Evolutionary conservation across 2,113 vertebrate genomes (phyloP), one percentile per base, ranked within the genome.

Genomic region (Myiopsitta monachus): DNA sequence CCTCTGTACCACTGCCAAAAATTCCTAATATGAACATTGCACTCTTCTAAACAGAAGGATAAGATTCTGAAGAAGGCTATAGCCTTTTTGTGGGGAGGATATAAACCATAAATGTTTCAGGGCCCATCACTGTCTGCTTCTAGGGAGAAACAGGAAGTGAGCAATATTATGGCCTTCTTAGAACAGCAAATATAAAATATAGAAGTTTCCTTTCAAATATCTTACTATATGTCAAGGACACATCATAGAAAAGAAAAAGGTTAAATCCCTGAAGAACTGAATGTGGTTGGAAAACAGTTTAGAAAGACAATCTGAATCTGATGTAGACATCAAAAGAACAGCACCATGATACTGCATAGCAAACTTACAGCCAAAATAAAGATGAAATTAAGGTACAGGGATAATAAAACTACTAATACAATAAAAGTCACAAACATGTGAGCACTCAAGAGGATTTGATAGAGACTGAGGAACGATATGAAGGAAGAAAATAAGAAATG

Each of bases 1-100:
- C 83, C 44, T 89, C 72, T 96, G 67, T 83, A 66, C 16, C n/a
- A 7, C 44, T 88, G 94, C 90, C 94, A 95, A 73, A 83, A 79
- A 83, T 76, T 57, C 68, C 18, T 90, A 79, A 49, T 57, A 36
- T 13, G 36, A 73, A 93, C 70, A 85, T 15, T 63, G 22, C 0
- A 0, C 38, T 94, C 17, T 84, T 88, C 74, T 78, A 82, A 94
- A 92, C 39, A 76, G 83, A 90, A 81, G 66, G 43, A n/a, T 78
- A 81, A 59, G 28, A 31, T 67, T 84, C 74, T 82, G 38, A 74
- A 84, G 81, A 84, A 63, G 23, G 15, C 51, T 78, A 22, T 51
- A 36, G 18, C 30, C 8, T 79, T 62, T 54, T 27, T 39, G 52
- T 3, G 39, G n/a, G 41, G 16, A 90, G 18, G 18, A 79, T 13